phyloP scores from a whole-genome alignment of 2,888 invertebrate genomes.

The Apotomis capreana region DNA sequence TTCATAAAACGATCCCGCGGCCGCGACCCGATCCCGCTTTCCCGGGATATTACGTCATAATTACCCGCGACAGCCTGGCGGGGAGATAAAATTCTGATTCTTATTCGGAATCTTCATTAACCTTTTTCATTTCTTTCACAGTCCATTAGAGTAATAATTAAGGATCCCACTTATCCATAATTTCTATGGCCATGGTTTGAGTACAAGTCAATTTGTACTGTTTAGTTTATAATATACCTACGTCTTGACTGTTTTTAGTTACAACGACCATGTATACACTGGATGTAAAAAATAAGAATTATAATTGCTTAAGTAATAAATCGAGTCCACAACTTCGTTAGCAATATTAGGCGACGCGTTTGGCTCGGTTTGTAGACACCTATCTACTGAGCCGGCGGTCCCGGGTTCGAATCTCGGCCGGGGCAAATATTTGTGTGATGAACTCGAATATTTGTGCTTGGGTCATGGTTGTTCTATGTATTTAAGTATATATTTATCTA shows the following conservation, averaged over 20 bases:
- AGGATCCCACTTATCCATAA: conserved; percentile 1
- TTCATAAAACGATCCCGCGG: conserved; percentile 38
- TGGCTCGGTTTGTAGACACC: too few species aligned
- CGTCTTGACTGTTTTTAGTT: not conserved
- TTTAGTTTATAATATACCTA: not conserved
- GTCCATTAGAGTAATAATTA: conserved; percentile 32
- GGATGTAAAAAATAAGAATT: too few species aligned
- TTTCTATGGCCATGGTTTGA: not conserved
- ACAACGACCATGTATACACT: not conserved
- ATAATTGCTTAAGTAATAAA: too few species aligned
- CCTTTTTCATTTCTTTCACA: conserved; percentile 37
- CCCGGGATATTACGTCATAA: conserved; percentile 41
- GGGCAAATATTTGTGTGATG: too few species aligned
- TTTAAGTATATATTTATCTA: too few species aligned
- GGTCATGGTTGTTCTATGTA: too few species aligned
- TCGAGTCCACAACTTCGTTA: too few species aligned
- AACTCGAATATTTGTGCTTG: too few species aligned
- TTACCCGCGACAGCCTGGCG: conserved; percentile 41
- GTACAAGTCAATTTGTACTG: not conserved
- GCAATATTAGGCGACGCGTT: too few species aligned
- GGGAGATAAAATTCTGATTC: conserved; percentile 39
- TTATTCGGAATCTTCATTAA: conserved; percentile 36
- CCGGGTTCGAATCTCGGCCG: too few species aligned
- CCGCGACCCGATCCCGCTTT: conserved; percentile 30
- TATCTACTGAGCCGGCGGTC: too few species aligned